These are phyloP conservation scores for Neogobius melanostomus DNA, from an alignment of 2,113 vertebrate genomes.

Conservation along the genomic window DNA sequence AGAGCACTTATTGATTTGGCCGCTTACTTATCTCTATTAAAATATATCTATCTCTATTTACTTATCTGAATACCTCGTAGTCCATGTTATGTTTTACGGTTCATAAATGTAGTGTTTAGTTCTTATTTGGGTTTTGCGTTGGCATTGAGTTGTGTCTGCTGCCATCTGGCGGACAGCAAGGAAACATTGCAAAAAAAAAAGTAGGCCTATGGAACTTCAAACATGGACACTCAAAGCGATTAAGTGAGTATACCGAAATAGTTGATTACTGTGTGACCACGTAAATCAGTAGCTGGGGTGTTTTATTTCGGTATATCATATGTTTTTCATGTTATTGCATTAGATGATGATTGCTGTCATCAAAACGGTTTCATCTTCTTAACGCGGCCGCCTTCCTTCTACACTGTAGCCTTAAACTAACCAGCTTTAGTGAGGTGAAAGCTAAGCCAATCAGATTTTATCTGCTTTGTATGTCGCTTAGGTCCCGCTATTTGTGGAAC, in stretches of 20 bases:
- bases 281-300: too few species aligned
- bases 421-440: conserved; percentile 46
- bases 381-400: conserved; percentile 6
- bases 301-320: too few species aligned
- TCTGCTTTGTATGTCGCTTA: conserved; percentile 32
- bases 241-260: background rate
- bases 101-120: background rate
- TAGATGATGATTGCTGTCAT: background rate
- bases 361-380: conserved; percentile 16
- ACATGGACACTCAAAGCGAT: background rate
- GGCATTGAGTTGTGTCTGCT: background rate
- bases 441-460: conserved; percentile 60
- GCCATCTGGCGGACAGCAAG: background rate
- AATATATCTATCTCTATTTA: too few species aligned
- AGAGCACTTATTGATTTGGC: too few species aligned
- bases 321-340: too few species aligned
- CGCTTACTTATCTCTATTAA: too few species aligned
- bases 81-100: too few species aligned
- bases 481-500: conserved; percentile 19
- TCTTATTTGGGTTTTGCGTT: background rate
- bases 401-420: conserved; percentile 30
- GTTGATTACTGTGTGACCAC: too few species aligned
- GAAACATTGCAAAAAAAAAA: too few species aligned
- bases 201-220: background rate
- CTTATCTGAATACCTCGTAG: too few species aligned